phyloP scores from a whole-genome alignment of 2,888 invertebrate genomes.

The Tinea trinotella region DNA sequence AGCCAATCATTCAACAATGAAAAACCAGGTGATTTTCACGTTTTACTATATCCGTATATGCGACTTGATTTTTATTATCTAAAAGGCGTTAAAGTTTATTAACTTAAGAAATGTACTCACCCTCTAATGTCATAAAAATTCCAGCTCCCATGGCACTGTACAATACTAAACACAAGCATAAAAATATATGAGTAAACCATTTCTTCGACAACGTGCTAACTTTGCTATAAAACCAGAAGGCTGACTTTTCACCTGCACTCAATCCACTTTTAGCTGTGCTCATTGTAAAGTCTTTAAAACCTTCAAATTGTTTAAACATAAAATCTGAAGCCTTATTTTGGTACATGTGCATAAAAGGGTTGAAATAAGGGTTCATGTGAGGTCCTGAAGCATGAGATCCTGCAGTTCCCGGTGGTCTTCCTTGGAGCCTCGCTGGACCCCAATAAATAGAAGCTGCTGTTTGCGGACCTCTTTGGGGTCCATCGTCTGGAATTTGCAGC shows the following conservation, averaged over 20 bases:
- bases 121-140: constrained; percentile 85
- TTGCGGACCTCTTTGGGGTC: constrained; percentile 34
- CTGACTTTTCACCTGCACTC: constrained; percentile 87
- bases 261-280: constrained; percentile 82
- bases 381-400: constrained; percentile 50
- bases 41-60: no score
- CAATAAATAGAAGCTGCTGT: constrained; percentile 38
- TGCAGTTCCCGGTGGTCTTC: constrained; percentile 44
- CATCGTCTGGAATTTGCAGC: constrained; percentile 54
- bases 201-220: constrained; percentile 81
- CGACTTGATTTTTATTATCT: no score
- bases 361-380: constrained; percentile 46
- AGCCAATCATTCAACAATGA: no score
- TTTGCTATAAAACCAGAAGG: constrained; percentile 85
- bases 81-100: no score
- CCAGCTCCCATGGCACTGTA: constrained; percentile 89
- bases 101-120: no score
- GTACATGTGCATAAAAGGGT: constrained; percentile 65
- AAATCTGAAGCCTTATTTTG: constrained; percentile 81
- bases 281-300: constrained; percentile 82
- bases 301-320: constrained; percentile 85
- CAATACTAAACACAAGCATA: constrained; percentile 81
- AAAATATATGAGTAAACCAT: constrained; percentile 93
- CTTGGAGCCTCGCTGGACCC: constrained; percentile 38
- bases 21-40: no score